A percentile compares a stretch with the other conserved stretches of the same genome.
These are phyloP conservation scores for Typhlomys cinereus DNA, from an alignment of 2,113 vertebrate genomes.

Conservation along the genomic window DNA sequence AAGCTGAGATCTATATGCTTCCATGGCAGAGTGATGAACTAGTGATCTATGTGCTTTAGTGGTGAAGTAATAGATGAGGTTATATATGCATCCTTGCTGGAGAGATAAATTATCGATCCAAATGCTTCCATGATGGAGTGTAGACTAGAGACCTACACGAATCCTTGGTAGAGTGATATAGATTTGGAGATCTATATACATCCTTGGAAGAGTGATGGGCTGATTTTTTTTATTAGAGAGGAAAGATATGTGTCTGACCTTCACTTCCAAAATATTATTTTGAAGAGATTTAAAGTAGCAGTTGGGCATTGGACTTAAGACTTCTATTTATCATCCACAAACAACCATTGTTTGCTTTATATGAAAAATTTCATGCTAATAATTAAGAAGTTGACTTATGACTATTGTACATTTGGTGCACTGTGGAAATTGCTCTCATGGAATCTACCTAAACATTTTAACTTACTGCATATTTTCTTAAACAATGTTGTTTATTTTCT, in stretches of 20 bases:
- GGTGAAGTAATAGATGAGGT: too few relatives aligned
- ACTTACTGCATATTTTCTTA: not conserved
- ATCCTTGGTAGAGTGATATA: too few relatives aligned
- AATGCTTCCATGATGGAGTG: too few relatives aligned
- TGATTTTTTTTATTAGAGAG: not conserved
- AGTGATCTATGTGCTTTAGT: too few relatives aligned
- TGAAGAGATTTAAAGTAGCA: not conserved
- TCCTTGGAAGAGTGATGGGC: too few relatives aligned
- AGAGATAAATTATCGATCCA: too few relatives aligned
- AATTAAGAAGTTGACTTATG: not conserved
- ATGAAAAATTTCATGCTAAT: not conserved
- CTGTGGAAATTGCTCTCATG: not conserved
- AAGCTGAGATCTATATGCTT: too few relatives aligned
- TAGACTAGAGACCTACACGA: too few relatives aligned
- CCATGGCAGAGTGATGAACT: too few relatives aligned
- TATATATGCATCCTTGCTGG: too few relatives aligned
- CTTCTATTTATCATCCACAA: not conserved
- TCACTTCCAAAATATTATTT: not conserved
- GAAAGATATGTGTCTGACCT: rapidly evolving
- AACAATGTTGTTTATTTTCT: not conserved
- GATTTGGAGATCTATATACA: rapidly evolving
- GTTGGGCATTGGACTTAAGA: not conserved
- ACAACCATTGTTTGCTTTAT: not conserved
- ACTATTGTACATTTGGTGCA: not conserved
- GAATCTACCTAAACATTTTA: not conserved